phyloP scores from a whole-genome alignment of 2,113 vertebrate species.

The Austrofundulus limnaeus region DNA sequence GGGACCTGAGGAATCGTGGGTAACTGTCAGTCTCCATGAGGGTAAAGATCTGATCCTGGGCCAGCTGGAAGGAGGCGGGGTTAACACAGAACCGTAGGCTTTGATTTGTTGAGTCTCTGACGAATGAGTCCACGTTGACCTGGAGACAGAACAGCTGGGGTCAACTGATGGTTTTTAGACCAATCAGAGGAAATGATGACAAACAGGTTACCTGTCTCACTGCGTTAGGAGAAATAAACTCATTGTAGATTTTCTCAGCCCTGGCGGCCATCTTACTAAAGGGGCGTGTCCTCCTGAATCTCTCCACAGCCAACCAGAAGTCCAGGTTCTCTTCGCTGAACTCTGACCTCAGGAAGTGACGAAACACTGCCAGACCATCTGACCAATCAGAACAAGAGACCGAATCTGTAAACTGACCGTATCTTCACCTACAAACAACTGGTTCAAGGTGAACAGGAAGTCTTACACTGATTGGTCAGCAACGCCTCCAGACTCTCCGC shows the following conservation, averaged over 20 bases:
- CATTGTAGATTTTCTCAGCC: constrained; percentile 86
- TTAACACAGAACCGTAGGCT: constrained; percentile 81
- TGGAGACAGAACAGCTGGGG: constrained; percentile 49
- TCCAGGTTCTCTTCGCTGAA: constrained; percentile 97
- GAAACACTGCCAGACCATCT: constrained; percentile 92
- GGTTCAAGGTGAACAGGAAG: constrained; percentile 3
- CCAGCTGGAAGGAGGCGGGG: constrained; percentile 85
- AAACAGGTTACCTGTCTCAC: constrained; percentile 50
- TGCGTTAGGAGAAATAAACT: constrained; percentile 89
- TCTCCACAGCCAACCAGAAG: constrained; percentile 96
- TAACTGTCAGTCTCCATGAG: constrained; percentile 96
- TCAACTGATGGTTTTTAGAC: background rate
- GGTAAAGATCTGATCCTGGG: constrained; percentile 88
- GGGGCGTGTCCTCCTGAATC: constrained; percentile 88
- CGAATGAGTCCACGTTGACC: constrained; percentile 93
- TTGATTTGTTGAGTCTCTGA: constrained; percentile 87
- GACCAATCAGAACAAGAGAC: constrained; percentile 30
- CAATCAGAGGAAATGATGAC: background rate
- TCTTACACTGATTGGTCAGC: constrained; percentile 89
- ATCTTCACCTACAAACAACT: background rate
- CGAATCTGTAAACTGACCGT: background rate
- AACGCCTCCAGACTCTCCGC: constrained; percentile 88
- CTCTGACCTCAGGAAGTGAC: constrained; percentile 90
- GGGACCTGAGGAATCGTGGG: constrained; percentile 91
- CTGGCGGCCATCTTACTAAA: constrained; percentile 88